Conservation (phyloP, 1,140 invertebrate genomes). For the Popillia japonica region DNA sequence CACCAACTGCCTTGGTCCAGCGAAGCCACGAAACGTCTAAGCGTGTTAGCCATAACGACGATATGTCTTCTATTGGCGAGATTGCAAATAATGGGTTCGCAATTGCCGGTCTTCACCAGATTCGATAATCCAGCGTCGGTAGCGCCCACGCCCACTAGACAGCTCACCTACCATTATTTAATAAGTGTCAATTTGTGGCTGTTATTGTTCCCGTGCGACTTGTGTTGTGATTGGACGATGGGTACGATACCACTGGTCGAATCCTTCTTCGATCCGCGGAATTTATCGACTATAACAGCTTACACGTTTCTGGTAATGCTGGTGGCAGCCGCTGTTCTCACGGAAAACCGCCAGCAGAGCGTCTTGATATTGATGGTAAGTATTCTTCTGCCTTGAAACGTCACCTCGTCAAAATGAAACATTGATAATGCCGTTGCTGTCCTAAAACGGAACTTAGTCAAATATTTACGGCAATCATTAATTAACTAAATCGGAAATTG, state of each 20-base stretch:
- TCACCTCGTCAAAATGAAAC: too few species aligned
- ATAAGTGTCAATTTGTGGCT: constrained; percentile 91
- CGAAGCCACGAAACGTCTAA: constrained; percentile 79
- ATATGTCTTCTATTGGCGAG: constrained; percentile 82
- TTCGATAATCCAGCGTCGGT: constrained; percentile 94
- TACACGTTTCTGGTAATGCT: constrained; percentile 72
- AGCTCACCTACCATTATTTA: constrained; percentile 94
- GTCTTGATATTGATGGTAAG: constrained; percentile 83
- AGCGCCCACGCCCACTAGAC: constrained; percentile 77
- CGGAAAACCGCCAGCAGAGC: constrained; percentile 72
- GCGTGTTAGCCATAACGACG: constrained; percentile 80
- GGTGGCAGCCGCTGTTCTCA: constrained; percentile 71
- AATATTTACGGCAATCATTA: background rate
- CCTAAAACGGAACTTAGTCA: background rate
- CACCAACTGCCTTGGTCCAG: constrained; percentile 72
- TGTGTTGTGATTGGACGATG: constrained; percentile 99
- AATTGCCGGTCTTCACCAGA: constrained; percentile 94
- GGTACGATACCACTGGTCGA: constrained; percentile 90
- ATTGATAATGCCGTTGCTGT: too few species aligned
- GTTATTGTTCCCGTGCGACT: constrained; percentile 84
- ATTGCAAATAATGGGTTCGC: constrained; percentile 94
- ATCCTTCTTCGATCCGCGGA: constrained; percentile 81
- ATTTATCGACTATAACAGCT: constrained; percentile 82
- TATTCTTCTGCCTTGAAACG: background rate
- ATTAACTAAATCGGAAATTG: constrained; percentile 7